A percentile compares a stretch with the other conserved stretches of the same genome.
Conservation (phyloP, 2,888 invertebrate species). For the Chrysolina haemoptera region DNA sequence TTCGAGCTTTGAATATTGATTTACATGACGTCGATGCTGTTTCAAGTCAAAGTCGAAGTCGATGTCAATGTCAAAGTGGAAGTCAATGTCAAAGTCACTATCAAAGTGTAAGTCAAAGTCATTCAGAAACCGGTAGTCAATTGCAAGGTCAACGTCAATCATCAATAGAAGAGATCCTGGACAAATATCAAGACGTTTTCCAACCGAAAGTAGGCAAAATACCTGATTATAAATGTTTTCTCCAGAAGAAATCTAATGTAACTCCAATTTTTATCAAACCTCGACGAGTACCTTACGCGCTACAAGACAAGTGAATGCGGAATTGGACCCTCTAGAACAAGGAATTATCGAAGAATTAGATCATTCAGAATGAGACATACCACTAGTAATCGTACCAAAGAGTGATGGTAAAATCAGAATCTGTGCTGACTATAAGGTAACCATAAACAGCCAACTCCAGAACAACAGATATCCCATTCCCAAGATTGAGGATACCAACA, state of each 20-base stretch:
- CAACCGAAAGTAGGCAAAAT: background rate
- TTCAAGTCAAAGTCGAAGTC: background rate
- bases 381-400: slow-evolving; percentile 11
- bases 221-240: background rate
- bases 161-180: background rate
- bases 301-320: background rate
- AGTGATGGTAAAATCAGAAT: background rate
- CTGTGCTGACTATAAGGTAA: background rate
- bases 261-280: background rate
- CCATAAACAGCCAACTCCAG: background rate
- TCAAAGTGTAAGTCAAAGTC: background rate
- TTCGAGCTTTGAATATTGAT: background rate
- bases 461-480: background rate
- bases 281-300: background rate
- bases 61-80: background rate
- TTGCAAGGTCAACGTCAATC: background rate
- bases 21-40: background rate
- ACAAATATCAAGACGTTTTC: too few relatives aligned
- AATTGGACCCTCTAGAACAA: slow-evolving; percentile 4
- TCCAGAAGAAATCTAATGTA: background rate
- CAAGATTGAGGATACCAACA: background rate
- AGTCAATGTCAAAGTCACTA: background rate
- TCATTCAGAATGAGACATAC: background rate
- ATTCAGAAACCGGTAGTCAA: background rate
- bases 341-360: slow-evolving; percentile 3